A percentile compares a stretch with the other conserved stretches of the same genome.
These are phyloP conservation scores for Myathropa florea DNA, from an alignment of 2,888 invertebrate genomes.

Conservation along the genomic window DNA sequence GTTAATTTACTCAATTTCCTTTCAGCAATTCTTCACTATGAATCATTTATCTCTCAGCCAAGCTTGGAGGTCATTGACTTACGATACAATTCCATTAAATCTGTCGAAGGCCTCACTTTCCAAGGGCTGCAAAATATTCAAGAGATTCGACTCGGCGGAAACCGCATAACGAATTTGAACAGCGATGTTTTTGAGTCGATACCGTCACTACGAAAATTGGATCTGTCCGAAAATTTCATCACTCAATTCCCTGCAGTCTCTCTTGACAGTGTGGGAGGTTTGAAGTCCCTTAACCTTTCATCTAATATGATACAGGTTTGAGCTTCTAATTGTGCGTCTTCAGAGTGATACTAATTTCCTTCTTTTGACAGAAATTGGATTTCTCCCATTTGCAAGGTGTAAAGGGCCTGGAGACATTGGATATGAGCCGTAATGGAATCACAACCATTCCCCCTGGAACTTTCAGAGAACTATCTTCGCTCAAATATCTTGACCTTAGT, in stretches of 20 bases:
- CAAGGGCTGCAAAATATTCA: constrained; percentile 85
- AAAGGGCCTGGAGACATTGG: constrained; percentile 87
- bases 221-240: constrained; percentile 93
- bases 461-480: constrained; percentile 87
- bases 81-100: constrained; percentile 88
- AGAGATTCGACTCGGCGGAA: constrained; percentile 88
- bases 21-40: constrained; percentile 86
- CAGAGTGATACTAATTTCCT: not conserved
- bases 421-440: constrained; percentile 92
- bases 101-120: constrained; percentile 89
- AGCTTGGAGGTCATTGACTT: constrained; percentile 89
- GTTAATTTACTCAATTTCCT: constrained; percentile 69
- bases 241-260: constrained; percentile 90
- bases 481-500: constrained; percentile 90
- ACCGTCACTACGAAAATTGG: constrained; percentile 88
- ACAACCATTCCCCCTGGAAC: constrained; percentile 91
- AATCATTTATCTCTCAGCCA: constrained; percentile 86
- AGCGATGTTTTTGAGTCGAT: constrained; percentile 91
- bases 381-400: constrained; percentile 87
- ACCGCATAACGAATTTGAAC: constrained; percentile 89
- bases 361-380: constrained; percentile 86
- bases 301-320: constrained; percentile 92
- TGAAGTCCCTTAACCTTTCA: constrained; percentile 90
- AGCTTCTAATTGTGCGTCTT: not conserved
- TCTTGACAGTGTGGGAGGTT: constrained; percentile 85